Evolutionary conservation across 2,797 vertebrate genomes (phyloP).

Genomic region (Cetoscarus ocellatus): DNA sequence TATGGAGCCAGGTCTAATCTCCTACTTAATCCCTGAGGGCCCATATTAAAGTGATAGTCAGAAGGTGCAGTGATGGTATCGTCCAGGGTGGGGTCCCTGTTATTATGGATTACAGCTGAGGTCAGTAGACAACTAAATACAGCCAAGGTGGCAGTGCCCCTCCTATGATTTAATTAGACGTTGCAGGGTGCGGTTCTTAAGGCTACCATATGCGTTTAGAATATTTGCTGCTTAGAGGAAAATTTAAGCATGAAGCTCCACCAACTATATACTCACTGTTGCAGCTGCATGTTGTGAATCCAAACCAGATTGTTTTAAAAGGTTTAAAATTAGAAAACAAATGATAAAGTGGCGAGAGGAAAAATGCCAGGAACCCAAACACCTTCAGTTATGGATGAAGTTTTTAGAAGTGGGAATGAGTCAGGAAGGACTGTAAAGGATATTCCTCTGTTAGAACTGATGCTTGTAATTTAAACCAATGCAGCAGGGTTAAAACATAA

Average conservation of each 20-base stretch:
- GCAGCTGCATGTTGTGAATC: conserved; percentile 81
- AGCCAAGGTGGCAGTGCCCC: conserved; percentile 83
- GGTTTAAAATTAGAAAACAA: conserved; percentile 70
- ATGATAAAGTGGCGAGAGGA: conserved; percentile 49
- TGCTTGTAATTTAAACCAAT: conserved; percentile 28
- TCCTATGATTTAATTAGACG: conserved; percentile 77
- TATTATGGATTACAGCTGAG: conserved; percentile 83
- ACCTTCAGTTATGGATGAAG: conserved; percentile 66
- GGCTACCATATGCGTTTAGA: conserved; percentile 73
- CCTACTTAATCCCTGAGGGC: conserved; percentile 58
- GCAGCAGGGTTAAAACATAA: conserved; percentile 18
- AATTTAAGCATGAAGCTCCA: conserved; percentile 61
- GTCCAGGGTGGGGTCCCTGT: conserved; percentile 83
- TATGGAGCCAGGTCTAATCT: conserved; percentile 69
- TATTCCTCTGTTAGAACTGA: conserved; percentile 54
- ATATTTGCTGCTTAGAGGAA: conserved; percentile 78
- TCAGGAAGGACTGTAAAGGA: conserved; percentile 39
- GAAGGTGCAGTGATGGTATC: conserved; percentile 85
- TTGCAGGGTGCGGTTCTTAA: conserved; percentile 68
- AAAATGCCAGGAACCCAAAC: conserved; percentile 57
- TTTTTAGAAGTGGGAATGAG: conserved; percentile 42
- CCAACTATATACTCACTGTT: conserved; percentile 26
- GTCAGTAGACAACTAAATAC: conserved; percentile 84
- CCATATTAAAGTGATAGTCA: conserved; percentile 81
- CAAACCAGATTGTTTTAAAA: conserved; percentile 65